Evolutionary conservation across 2,888 invertebrate species (phyloP).

Genomic region (Rutpela maculata): DNA sequence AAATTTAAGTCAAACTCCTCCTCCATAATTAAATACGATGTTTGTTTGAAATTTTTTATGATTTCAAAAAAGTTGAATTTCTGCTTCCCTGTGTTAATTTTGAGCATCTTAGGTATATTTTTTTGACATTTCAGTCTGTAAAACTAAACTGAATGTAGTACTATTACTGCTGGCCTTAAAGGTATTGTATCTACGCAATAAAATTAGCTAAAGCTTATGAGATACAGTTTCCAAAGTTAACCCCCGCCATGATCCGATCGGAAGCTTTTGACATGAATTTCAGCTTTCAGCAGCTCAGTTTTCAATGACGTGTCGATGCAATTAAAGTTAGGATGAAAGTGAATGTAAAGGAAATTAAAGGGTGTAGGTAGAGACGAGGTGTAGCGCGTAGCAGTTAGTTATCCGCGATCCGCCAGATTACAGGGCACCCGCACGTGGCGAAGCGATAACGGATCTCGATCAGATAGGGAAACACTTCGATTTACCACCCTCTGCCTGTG

Average conservation of each 20-base stretch:
- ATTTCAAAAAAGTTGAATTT: too few species aligned
- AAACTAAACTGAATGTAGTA: too few species aligned
- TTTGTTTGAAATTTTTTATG: too few species aligned
- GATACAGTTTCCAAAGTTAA: not conserved
- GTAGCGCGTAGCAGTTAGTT: slow-evolving; percentile 66
- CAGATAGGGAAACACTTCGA: slow-evolving; percentile 33
- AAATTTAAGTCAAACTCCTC: too few species aligned
- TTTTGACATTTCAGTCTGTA: too few species aligned
- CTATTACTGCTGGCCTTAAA: too few species aligned
- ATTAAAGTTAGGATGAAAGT: slow-evolving; percentile 66
- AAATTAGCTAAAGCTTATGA: slow-evolving; percentile 7
- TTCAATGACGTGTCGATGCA: slow-evolving; percentile 63
- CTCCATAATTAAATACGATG: too few species aligned
- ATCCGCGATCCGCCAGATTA: slow-evolving; percentile 67
- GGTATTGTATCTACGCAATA: not conserved
- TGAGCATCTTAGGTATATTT: too few species aligned
- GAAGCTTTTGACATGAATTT: slow-evolving; percentile 47
- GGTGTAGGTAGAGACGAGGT: slow-evolving; percentile 67
- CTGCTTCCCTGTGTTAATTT: too few species aligned
- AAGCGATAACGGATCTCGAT: slow-evolving; percentile 50
- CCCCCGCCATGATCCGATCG: not conserved
- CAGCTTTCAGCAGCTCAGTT: slow-evolving; percentile 64
- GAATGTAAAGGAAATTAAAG: slow-evolving; percentile 68
- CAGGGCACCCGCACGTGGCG: slow-evolving; percentile 63
- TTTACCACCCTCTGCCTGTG: slow-evolving; percentile 20